phyloP scores from a whole-genome alignment of 2,113 vertebrate genomes.

The Petrocephalus microphthalmus region DNA sequence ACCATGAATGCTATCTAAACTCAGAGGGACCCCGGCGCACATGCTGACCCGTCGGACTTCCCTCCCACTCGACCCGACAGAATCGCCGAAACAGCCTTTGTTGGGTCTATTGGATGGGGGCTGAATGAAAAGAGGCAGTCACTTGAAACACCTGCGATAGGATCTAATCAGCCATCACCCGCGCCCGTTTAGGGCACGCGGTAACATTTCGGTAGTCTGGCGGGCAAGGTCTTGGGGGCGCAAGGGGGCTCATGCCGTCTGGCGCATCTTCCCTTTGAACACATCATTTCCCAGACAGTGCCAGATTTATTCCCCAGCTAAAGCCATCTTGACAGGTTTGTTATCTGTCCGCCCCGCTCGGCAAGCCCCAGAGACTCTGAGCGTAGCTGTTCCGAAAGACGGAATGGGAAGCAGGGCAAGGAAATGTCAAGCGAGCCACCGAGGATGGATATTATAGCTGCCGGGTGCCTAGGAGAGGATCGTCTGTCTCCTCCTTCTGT shows the following conservation, averaged over 20 bases:
- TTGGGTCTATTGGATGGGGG: slow-evolving; percentile 55
- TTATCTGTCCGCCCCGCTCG: slow-evolving; percentile 78
- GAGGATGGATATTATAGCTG: slow-evolving; percentile 81
- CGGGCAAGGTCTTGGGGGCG: slow-evolving; percentile 62
- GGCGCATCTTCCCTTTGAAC: slow-evolving; percentile 59
- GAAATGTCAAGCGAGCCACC: slow-evolving; percentile 85
- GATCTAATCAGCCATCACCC: slow-evolving; percentile 71
- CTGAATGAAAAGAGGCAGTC: slow-evolving; percentile 54
- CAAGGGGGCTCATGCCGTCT: slow-evolving; percentile 62
- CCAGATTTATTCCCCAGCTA: slow-evolving; percentile 72
- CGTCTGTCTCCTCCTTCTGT: slow-evolving; percentile 69
- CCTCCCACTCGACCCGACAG: slow-evolving; percentile 50
- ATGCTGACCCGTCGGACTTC: slow-evolving; percentile 8
- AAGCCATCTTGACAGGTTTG: slow-evolving; percentile 80
- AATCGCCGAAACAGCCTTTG: slow-evolving; percentile 49
- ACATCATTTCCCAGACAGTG: slow-evolving; percentile 71
- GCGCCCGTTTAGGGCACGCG: slow-evolving; percentile 55
- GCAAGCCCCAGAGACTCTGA: slow-evolving; percentile 70
- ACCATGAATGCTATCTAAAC: slow-evolving; percentile 69
- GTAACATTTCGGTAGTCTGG: slow-evolving; percentile 64
- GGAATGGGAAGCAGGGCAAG: slow-evolving; percentile 70
- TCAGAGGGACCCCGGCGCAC: slow-evolving; percentile 53
- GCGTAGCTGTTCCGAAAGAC: slow-evolving; percentile 65
- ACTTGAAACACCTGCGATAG: slow-evolving; percentile 60
- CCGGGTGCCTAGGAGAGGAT: slow-evolving; percentile 70